These are phyloP conservation scores for Megalopta genalis DNA, from an alignment of 1,140 invertebrate genomes.

Conservation along the genomic window DNA sequence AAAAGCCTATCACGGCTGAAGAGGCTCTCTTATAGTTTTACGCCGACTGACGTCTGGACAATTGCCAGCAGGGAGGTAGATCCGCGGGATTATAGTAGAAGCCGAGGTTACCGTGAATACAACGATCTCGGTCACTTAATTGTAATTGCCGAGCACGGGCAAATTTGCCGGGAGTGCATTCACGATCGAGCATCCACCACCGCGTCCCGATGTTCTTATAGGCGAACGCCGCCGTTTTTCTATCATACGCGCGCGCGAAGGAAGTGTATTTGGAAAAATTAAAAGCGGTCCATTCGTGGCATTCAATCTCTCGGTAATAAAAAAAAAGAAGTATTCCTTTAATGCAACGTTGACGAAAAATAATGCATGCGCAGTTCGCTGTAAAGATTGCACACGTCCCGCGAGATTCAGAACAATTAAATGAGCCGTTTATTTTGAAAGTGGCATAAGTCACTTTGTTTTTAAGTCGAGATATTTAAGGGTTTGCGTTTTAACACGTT, in stretches of 20 bases:
- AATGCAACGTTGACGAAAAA: too few relatives aligned
- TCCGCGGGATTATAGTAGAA: constrained; percentile 56
- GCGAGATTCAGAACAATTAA: too few relatives aligned
- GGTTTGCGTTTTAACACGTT: too few relatives aligned
- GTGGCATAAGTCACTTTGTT: too few relatives aligned
- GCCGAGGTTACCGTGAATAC: constrained; percentile 66
- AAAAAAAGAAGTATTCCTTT: too few relatives aligned
- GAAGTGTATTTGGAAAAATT: background rate
- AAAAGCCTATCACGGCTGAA: constrained; percentile 52
- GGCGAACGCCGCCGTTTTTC: constrained; percentile 6
- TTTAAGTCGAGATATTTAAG: too few relatives aligned
- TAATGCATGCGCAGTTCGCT: too few relatives aligned
- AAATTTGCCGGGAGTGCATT: constrained; percentile 44
- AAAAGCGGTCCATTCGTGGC: background rate
- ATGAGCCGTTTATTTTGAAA: too few relatives aligned
- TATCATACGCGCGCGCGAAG: background rate
- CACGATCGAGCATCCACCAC: background rate
- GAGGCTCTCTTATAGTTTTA: constrained; percentile 54
- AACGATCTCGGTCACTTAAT: constrained; percentile 56
- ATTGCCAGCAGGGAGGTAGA: constrained; percentile 58
- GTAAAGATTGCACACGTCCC: too few relatives aligned
- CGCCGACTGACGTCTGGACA: constrained; percentile 65
- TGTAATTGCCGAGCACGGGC: constrained; percentile 59
- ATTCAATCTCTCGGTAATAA: too few relatives aligned
- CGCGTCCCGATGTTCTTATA: background rate